These are phyloP conservation scores for Chlamydotis undulata DNA, from an alignment of 2,113 vertebrate genomes.

Conservation along the genomic window DNA sequence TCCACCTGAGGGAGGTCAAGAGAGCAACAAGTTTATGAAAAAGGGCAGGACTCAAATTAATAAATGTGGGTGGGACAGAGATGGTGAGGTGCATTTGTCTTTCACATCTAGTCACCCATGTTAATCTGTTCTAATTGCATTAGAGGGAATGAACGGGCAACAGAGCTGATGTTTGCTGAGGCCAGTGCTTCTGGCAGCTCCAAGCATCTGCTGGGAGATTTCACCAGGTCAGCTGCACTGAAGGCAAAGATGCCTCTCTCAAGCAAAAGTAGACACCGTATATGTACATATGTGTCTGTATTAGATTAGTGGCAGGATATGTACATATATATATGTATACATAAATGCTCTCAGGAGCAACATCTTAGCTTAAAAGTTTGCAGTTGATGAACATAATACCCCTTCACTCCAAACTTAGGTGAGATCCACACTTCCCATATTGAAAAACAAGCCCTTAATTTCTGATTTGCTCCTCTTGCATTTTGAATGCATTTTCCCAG, in stretches of 20 bases:
- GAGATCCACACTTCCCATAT: not conserved
- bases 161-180: not conserved
- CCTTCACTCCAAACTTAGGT: not conserved
- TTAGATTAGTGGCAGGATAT: not conserved
- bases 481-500: not conserved
- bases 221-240: not conserved
- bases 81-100: not conserved
- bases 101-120: constrained; percentile 60
- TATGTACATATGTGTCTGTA: accelerated
- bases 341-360: not conserved
- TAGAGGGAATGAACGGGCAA: not conserved
- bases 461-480: not conserved
- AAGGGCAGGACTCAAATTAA: constrained; percentile 44
- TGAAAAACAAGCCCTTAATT: not conserved
- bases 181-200: not conserved
- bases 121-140: constrained; percentile 62
- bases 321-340: accelerated
- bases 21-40: not conserved
- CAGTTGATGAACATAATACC: not conserved
- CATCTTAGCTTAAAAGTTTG: not conserved
- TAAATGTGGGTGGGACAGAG: not conserved
- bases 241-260: accelerated
- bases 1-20: constrained; percentile 10
- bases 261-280: accelerated
- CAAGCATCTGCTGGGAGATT: not conserved